These are phyloP conservation scores for Paratrypauchen microcephalus DNA, from an alignment of 2,797 vertebrate genomes.

Conservation along the genomic window DNA sequence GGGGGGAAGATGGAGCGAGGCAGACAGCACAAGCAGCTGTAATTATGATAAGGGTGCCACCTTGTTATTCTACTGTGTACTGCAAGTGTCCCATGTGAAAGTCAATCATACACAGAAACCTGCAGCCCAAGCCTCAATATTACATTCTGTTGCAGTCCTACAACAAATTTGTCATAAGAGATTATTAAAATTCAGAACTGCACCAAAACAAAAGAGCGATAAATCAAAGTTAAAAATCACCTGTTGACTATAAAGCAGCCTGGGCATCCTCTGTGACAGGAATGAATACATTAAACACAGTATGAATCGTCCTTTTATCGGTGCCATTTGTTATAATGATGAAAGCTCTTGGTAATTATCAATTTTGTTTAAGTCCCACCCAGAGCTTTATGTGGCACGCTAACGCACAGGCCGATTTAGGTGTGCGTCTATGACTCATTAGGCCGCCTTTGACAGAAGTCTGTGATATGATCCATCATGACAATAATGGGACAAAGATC, in stretches of 20 bases:
- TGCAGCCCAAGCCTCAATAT: constrained; percentile 14
- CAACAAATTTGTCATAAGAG: constrained; percentile 15
- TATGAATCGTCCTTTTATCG: constrained; percentile 70
- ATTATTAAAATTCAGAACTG: constrained; percentile 32
- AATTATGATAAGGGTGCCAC: constrained; percentile 74
- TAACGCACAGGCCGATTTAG: constrained; percentile 76
- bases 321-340: constrained; percentile 76
- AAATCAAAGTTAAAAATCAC: constrained; percentile 49
- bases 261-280: constrained; percentile 45
- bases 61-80: constrained; percentile 67
- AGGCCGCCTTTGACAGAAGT: constrained; percentile 79
- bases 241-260: constrained; percentile 41
- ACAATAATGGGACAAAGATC: constrained; percentile 79
- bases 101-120: constrained; percentile 29
- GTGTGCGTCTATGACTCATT: constrained; percentile 81
- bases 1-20: constrained; percentile 28
- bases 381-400: constrained; percentile 66
- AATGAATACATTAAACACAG: constrained; percentile 65
- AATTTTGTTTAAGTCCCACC: constrained; percentile 78
- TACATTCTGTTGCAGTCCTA: constrained; percentile 21
- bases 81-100: constrained; percentile 46
- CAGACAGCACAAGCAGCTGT: constrained; percentile 40
- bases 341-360: constrained; percentile 77
- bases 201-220: constrained; percentile 52
- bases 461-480: constrained; percentile 81